Percentiles rank a stretch among this genome's conserved stretches.
Conservation (phyloP, 2,113 vertebrate genomes). For the Apeltes quadracus region DNA sequence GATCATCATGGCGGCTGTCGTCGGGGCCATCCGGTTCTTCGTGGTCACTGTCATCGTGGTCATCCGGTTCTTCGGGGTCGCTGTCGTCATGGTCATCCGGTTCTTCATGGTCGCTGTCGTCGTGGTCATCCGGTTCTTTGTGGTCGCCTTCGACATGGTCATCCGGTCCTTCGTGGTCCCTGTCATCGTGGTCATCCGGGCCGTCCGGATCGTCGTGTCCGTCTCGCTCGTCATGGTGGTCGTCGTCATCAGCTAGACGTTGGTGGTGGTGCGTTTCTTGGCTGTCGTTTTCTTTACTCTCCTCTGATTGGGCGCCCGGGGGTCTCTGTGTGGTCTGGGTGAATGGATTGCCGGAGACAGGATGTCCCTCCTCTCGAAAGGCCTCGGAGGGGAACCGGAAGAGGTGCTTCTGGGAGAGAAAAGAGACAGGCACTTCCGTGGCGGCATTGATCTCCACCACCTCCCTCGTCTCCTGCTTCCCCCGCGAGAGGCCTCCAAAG, state of each 20-base stretch:
- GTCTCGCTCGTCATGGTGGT: slow-evolving; percentile 27
- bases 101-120: slow-evolving; percentile 26
- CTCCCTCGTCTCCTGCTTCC: slow-evolving; percentile 53
- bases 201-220: slow-evolving; percentile 28
- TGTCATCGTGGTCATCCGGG: slow-evolving; percentile 11
- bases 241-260: slow-evolving; percentile 18
- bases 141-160: slow-evolving; percentile 24
- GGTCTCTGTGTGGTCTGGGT: slow-evolving; percentile 73
- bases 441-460: slow-evolving; percentile 59
- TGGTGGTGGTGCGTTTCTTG: slow-evolving; percentile 42
- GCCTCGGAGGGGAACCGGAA: slow-evolving; percentile 89
- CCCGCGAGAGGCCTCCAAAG: slow-evolving; percentile 28
- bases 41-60: slow-evolving; percentile 21
- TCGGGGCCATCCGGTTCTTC: slow-evolving; percentile 23
- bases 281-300: slow-evolving; percentile 66
- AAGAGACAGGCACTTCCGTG: slow-evolving; percentile 83
- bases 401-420: slow-evolving; percentile 86
- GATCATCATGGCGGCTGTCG: slow-evolving; percentile 24
- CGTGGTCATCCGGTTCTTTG: slow-evolving; percentile 14
- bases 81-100: neutral
- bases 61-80: too few relatives aligned
- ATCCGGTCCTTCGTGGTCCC: neutral
- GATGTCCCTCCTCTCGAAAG: slow-evolving; percentile 77
- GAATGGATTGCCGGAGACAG: slow-evolving; percentile 61
- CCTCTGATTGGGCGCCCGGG: slow-evolving; percentile 65